Evolutionary conservation across 64 coral and sea anemone genomes (phyloP), one percentile per base, ranked within the genome.

Genomic region (Pocillopora verrucosa): DNA sequence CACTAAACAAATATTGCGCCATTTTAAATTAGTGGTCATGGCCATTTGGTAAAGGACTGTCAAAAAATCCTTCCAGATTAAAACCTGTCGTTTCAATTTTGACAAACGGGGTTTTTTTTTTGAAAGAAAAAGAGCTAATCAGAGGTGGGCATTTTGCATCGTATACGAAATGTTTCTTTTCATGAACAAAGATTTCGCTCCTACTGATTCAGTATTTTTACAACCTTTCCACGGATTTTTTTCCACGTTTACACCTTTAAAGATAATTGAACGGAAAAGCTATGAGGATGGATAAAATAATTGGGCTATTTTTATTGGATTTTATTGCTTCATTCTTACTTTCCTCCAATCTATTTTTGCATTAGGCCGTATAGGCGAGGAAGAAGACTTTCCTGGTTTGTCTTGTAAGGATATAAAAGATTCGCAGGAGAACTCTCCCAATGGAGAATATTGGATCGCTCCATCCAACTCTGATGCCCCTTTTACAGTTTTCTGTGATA

Each of bases 401-500:
- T 92, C 90, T 9, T 92, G 90, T 36, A 92, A 92, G 67, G 90
- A 92, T 22, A 87, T 92, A 34, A 80, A 67, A 38, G 63, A 87
- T 56, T 80, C 82, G 0, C 3, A 76, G 2, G 11, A 64, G 4
- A 30, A 72, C 58, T 26, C 61, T 72, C 17, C 25, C 9, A 88
- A 61, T 51, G 82, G 64, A 19, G 70, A 88, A 9, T 95, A 95
- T 73, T 95, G 93, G 93, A 88, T 95, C 16, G 93, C 91, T 77
- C 93, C 93, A 11, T 34, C 2, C 20, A 82, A 70, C 41, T 72
- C 89, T 4, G 59, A 69, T 5, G 37, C 72, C 20, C 84, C 89
- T 22, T 91, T 95, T 60, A 75, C 59, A 34, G 89, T 91, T 63
- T 95, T 91, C 56, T 95, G 93, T 83, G 93, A 95, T 61, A 95